A percentile compares a stretch with the other conserved stretches of the same genome.
These are phyloP conservation scores for Spinibarbus caldwelli DNA, from an alignment of 2,797 vertebrate species.

Conservation along the genomic window DNA sequence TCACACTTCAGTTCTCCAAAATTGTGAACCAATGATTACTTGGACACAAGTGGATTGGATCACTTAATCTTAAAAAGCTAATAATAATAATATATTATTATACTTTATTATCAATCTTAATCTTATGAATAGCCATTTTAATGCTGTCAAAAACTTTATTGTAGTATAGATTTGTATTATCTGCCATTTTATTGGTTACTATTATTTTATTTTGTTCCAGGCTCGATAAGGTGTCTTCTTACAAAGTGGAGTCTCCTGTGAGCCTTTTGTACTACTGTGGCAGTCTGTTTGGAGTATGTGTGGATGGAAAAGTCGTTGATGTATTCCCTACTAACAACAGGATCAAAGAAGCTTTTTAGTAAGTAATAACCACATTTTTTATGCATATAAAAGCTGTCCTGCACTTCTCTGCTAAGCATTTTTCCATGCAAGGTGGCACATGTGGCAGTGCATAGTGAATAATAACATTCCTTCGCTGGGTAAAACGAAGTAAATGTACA, in stretches of 20 bases:
- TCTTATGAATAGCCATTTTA: too few species aligned
- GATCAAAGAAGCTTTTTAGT: background rate
- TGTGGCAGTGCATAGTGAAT: background rate
- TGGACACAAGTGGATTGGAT: too few species aligned
- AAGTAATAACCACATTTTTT: constrained; percentile 5
- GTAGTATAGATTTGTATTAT: background rate
- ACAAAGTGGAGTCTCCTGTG: background rate
- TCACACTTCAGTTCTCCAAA: background rate
- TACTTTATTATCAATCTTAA: too few species aligned
- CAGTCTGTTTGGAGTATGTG: constrained; percentile 57
- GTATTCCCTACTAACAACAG: rapidly evolving
- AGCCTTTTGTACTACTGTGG: constrained; percentile 63
- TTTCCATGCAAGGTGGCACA: background rate
- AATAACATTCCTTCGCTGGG: background rate
- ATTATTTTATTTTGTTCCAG: constrained; percentile 55
- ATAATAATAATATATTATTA: too few species aligned
- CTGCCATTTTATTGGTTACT: background rate
- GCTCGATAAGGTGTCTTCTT: constrained; percentile 64
- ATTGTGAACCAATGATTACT: too few species aligned
- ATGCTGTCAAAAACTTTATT: too few species aligned
- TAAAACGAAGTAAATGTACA: background rate
- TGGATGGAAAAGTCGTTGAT: rapidly evolving
- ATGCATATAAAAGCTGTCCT: background rate
- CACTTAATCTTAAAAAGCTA: too few species aligned
- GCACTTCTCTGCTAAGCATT: background rate